Conservation (phyloP, 2,113 vertebrate species). For the Oryzias melastigma region DNA sequence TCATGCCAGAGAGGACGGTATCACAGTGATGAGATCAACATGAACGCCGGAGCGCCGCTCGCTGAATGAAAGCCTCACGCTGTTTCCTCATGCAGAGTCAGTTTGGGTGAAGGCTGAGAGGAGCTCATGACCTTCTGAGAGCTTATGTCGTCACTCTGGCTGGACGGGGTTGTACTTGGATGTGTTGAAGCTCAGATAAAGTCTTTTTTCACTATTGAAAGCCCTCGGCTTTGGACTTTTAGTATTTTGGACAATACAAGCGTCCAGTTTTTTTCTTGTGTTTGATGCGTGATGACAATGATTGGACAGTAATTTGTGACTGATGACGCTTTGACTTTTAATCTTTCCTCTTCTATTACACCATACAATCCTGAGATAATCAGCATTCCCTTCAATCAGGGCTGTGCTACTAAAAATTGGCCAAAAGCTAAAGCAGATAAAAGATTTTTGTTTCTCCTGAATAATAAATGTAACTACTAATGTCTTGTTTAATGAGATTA, state of each 20-base stretch:
- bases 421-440: neutral
- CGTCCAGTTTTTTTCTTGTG: neutral
- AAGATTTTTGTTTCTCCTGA: no score
- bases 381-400: neutral
- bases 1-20: slow-evolving; percentile 50
- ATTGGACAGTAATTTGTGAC: no score
- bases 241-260: neutral
- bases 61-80: slow-evolving; percentile 23
- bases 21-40: slow-evolving; percentile 55
- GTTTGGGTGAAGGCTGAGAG: slow-evolving; percentile 17
- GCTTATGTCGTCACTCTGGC: slow-evolving; percentile 21
- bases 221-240: neutral
- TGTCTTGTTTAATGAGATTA: no score
- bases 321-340: slow-evolving; percentile 7
- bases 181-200: neutral
- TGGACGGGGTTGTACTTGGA: neutral
- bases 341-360: neutral
- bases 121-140: slow-evolving; percentile 31
- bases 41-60: slow-evolving; percentile 19
- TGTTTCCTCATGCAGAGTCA: slow-evolving; percentile 17
- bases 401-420: neutral
- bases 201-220: slow-evolving; percentile 15
- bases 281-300: slow-evolving; percentile 11
- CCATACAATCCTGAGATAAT: slow-evolving; percentile 2
- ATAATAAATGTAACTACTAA: no score